Conservation (phyloP, 30 jellyfish, hydroid and myxozoan genomes). For the Turritopsis dohrnii region DNA sequence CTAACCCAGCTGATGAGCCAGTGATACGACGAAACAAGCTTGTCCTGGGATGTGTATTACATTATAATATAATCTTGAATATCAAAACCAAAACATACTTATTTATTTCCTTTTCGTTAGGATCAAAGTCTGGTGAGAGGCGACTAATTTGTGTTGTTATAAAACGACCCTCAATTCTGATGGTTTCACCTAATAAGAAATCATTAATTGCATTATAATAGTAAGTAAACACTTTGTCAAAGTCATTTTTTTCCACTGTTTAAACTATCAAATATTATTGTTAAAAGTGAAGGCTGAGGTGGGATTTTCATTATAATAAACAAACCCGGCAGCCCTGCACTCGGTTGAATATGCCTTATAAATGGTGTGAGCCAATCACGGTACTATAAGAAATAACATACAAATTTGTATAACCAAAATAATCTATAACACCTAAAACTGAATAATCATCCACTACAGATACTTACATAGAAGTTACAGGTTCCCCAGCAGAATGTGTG, state of each 20-base stretch:
- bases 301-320: neutral
- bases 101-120: constrained; percentile 46
- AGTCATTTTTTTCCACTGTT: too few relatives aligned
- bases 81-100: neutral
- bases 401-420: neutral
- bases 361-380: constrained; percentile 14
- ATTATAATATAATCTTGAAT: too few relatives aligned
- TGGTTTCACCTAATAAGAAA: constrained; percentile 32
- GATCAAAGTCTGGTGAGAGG: constrained; percentile 49
- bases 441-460: neutral
- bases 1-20: too few relatives aligned
- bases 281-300: neutral
- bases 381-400: neutral
- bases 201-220: too few relatives aligned
- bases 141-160: constrained; percentile 73
- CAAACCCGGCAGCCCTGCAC: constrained; percentile 32
- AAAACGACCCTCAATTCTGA: constrained; percentile 39
- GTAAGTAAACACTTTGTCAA: too few relatives aligned
- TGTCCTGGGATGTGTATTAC: too few relatives aligned
- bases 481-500: neutral
- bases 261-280: neutral
- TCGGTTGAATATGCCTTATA: neutral
- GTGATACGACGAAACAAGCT: too few relatives aligned
- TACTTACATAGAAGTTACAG: neutral
- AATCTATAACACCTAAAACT: neutral